phyloP scores from a whole-genome alignment of 2,113 vertebrate genomes.

The Bos javanicus region DNA sequence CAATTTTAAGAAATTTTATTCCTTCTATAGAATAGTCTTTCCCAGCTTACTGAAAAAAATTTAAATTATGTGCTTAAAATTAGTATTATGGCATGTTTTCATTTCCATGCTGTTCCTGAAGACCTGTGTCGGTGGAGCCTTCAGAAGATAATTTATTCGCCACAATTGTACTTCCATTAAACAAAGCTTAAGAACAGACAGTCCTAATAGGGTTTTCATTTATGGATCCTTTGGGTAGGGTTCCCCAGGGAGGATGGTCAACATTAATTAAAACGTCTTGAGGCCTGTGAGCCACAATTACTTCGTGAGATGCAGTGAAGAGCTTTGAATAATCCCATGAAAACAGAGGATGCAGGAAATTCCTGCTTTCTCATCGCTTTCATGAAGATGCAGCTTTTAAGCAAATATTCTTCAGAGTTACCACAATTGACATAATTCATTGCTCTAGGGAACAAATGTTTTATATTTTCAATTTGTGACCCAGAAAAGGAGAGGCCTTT shows the following conservation, averaged over 20 bases:
- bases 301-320: neutral
- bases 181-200: neutral
- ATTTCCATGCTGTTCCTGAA: neutral
- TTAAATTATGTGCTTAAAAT: conserved; percentile 39
- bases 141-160: neutral
- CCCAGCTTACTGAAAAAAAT: neutral
- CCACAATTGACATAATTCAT: neutral
- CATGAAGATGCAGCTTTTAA: neutral
- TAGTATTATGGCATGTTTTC: neutral
- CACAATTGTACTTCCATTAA: neutral
- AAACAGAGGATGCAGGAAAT: neutral
- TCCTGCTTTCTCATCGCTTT: neutral
- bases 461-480: neutral
- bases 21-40: neutral
- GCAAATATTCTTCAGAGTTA: neutral
- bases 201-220: conserved; percentile 6
- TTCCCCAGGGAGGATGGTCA: neutral
- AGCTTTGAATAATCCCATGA: neutral
- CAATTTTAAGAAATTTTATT: conserved; percentile 22
- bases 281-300: neutral
- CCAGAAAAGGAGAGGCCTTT: neutral
- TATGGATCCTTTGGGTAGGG: neutral
- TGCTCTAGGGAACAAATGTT: neutral
- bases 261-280: neutral
- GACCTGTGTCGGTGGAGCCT: neutral